These are phyloP conservation scores for Atta texana DNA, from an alignment of 1,140 invertebrate species.

Conservation along the genomic window DNA sequence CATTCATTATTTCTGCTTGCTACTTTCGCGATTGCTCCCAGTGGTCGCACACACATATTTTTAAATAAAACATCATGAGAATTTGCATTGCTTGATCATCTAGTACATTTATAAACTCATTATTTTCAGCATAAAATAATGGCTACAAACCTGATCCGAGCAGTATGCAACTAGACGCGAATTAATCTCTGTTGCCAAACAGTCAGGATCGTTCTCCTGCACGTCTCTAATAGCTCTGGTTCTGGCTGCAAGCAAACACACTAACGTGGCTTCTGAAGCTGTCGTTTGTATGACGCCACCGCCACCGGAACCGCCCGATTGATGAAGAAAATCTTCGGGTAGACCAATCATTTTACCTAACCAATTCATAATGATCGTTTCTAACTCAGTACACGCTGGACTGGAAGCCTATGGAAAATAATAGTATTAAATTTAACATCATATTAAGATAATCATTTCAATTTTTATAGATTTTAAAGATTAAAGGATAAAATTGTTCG, in stretches of 20 bases:
- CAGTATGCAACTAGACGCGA: slow-evolving; percentile 97
- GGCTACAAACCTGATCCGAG: slow-evolving; percentile 92
- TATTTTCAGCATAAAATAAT: background rate
- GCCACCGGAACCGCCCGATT: slow-evolving; percentile 91
- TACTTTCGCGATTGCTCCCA: slow-evolving; percentile 44
- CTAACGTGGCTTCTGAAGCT: slow-evolving; percentile 96
- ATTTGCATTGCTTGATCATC: background rate
- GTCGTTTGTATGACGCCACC: slow-evolving; percentile 98
- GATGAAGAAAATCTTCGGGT: slow-evolving; percentile 95
- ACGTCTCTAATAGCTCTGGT: slow-evolving; percentile 92
- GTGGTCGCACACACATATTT: slow-evolving; percentile 9
- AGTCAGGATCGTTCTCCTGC: slow-evolving; percentile 89
- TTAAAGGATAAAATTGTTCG: background rate
- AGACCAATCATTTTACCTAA: slow-evolving; percentile 97
- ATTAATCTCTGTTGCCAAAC: slow-evolving; percentile 95
- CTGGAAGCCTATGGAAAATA: slow-evolving; percentile 91
- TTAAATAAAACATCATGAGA: slow-evolving; percentile 27
- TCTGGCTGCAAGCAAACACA: slow-evolving; percentile 95
- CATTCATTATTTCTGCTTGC: slow-evolving; percentile 27
- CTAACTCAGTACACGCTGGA: slow-evolving; percentile 98
- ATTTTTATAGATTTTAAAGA: background rate
- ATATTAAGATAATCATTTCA: background rate
- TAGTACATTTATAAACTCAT: background rate
- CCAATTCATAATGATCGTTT: slow-evolving; percentile 99
- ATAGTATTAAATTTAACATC: background rate